Percentiles rank a stretch among this genome's conserved stretches.
phyloP scores from a whole-genome alignment of 1,140 invertebrate genomes.

The Pentalonia nigronervosa region DNA sequence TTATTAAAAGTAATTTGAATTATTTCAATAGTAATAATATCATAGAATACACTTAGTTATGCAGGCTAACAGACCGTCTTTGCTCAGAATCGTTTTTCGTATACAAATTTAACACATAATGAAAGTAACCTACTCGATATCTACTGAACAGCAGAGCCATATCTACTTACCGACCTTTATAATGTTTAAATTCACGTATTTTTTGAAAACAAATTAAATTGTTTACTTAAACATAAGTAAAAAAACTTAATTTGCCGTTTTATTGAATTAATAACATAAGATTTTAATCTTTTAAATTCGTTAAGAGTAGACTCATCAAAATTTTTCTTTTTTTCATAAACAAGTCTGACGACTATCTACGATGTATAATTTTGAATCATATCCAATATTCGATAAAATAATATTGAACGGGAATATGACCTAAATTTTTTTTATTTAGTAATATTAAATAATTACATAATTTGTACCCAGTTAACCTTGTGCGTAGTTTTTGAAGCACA shows the following conservation, averaged over 20 bases:
- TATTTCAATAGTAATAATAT: no score
- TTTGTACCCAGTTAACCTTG: conserved; percentile 42
- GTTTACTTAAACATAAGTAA: background rate
- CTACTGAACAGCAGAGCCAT: no score
- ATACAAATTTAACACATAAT: no score
- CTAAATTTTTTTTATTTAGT: conserved; percentile 24
- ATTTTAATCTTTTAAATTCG: background rate
- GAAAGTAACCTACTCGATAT: no score
- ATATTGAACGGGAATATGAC: background rate
- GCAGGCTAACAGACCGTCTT: no score
- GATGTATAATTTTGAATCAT: background rate
- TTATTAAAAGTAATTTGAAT: no score
- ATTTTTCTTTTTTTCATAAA: background rate
- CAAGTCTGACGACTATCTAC: background rate
- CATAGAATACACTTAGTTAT: no score
- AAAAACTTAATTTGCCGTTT: background rate
- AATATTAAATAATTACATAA: conserved; percentile 37
- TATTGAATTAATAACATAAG: background rate
- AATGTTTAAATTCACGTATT: background rate
- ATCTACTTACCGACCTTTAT: background rate
- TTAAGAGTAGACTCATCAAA: background rate
- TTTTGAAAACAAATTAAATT: background rate
- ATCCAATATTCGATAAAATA: background rate
- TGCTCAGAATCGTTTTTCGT: no score
- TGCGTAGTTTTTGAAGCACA: background rate